These are phyloP conservation scores for Gobius niger DNA, from an alignment of 2,113 vertebrate genomes.

Conservation along the genomic window DNA sequence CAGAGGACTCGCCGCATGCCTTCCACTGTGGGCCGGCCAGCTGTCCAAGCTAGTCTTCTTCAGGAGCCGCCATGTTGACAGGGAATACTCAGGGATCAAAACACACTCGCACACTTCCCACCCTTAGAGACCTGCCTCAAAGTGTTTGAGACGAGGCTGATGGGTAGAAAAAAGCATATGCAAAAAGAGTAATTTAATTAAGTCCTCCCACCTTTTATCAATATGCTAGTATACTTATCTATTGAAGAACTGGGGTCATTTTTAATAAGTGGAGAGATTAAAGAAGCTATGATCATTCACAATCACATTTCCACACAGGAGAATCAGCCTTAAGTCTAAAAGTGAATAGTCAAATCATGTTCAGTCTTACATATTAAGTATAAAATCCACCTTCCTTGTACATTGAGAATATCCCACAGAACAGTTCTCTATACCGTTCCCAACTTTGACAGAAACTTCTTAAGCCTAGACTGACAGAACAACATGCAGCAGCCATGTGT, in stretches of 20 bases:
- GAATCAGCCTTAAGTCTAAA: not conserved
- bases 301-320: too few relatives aligned
- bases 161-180: not conserved
- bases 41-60: constrained; percentile 67
- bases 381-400: too few relatives aligned
- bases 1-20: constrained; percentile 38
- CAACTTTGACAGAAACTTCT: not conserved
- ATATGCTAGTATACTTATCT: not conserved
- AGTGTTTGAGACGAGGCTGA: not conserved
- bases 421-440: not conserved
- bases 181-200: too few relatives aligned
- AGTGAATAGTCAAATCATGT: not conserved
- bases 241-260: not conserved
- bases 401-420: too few relatives aligned
- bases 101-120: constrained; percentile 44
- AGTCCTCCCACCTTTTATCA: not conserved
- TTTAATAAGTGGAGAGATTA: not conserved
- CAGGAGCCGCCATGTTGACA: constrained; percentile 56
- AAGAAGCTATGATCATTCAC: not conserved
- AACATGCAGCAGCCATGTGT: not conserved
- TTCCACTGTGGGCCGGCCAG: constrained; percentile 56
- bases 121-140: constrained; percentile 2
- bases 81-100: constrained; percentile 37
- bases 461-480: not conserved
- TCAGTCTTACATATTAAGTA: too few relatives aligned